phyloP scores from a whole-genome alignment of 2,797 vertebrate species.

The Brotogeris chrysoptera region DNA sequence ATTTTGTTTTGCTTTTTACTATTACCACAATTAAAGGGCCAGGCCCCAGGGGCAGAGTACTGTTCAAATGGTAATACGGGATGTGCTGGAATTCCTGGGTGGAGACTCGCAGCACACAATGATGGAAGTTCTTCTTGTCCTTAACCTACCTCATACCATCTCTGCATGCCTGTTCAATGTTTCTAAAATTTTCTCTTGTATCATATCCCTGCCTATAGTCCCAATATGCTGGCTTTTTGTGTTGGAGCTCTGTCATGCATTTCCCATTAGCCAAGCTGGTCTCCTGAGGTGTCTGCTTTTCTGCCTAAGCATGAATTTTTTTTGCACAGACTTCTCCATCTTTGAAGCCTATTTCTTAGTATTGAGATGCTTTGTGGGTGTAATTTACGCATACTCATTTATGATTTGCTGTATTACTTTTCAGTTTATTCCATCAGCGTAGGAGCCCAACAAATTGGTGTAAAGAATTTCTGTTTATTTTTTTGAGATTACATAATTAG shows the following conservation, averaged over 20 bases:
- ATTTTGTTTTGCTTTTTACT: background rate
- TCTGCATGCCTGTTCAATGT: background rate
- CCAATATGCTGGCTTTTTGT: background rate
- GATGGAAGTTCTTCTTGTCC: background rate
- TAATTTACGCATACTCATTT: background rate
- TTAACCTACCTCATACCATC: background rate
- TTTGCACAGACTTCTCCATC: background rate
- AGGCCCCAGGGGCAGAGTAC: too few relatives aligned
- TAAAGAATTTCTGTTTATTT: background rate
- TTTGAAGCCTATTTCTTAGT: background rate
- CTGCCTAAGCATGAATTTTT: background rate
- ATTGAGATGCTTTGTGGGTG: background rate
- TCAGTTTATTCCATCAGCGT: background rate
- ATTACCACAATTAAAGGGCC: too few relatives aligned
- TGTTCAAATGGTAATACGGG: too few relatives aligned
- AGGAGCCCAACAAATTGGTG: background rate
- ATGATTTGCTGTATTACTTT: background rate
- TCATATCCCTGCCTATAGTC: background rate
- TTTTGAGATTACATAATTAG: background rate
- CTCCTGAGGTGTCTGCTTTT: background rate
- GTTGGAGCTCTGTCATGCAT: background rate
- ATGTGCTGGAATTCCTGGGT: too few relatives aligned
- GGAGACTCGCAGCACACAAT: too few relatives aligned
- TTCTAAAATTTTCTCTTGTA: background rate
- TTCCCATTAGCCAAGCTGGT: fast-evolving